A percentile compares a stretch with the other conserved stretches of the same genome.
Evolutionary conservation across 2,888 invertebrate species (phyloP).

Genomic region (Noctua fimbriata): DNA sequence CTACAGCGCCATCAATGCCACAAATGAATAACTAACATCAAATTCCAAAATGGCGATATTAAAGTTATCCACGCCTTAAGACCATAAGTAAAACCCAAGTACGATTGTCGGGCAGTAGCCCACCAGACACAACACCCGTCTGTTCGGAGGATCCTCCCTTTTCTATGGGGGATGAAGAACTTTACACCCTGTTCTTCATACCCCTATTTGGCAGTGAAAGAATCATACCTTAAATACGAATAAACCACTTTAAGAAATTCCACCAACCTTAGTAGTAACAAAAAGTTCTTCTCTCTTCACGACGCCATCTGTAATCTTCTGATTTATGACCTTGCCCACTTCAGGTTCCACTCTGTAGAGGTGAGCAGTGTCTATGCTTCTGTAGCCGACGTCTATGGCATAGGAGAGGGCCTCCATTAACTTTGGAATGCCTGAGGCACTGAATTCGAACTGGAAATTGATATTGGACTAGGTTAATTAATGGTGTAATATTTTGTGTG

Average conservation of each 20-base stretch:
- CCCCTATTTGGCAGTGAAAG: too few species aligned
- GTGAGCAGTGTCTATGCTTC: constrained; percentile 94
- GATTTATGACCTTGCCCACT: constrained; percentile 91
- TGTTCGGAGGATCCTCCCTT: too few species aligned
- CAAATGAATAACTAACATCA: too few species aligned
- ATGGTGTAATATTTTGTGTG: neutral
- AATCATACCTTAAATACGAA: neutral
- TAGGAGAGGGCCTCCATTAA: constrained; percentile 91
- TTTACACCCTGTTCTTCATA: too few species aligned
- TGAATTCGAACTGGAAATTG: constrained; percentile 72
- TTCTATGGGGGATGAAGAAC: too few species aligned
- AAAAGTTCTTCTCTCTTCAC: constrained; percentile 93
- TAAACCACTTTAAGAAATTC: neutral
- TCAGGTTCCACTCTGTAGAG: constrained; percentile 93
- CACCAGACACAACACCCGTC: too few species aligned
- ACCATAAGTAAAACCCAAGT: too few species aligned
- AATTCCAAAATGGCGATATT: too few species aligned
- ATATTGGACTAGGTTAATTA: neutral
- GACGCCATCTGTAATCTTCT: constrained; percentile 92
- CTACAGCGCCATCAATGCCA: too few species aligned
- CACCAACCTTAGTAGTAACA: constrained; percentile 91
- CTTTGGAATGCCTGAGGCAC: constrained; percentile 71
- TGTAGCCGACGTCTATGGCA: constrained; percentile 94
- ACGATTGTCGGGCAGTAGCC: too few species aligned
- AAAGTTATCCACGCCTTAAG: too few species aligned